phyloP scores from a whole-genome alignment of 1,140 invertebrate species.

The Cotesia glomerata region DNA sequence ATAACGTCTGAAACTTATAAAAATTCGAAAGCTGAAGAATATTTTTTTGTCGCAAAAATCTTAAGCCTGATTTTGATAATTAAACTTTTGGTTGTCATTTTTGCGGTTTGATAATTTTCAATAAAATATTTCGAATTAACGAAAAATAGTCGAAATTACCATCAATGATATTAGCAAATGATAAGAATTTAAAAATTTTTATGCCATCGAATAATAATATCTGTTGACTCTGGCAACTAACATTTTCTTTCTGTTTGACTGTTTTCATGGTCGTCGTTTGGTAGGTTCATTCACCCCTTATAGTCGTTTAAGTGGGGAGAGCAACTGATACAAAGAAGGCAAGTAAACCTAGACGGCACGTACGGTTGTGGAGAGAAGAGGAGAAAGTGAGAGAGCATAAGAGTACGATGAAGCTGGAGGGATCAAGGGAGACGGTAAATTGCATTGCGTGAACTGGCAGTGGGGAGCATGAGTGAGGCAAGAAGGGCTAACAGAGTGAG shows the following conservation, averaged over 20 bases:
- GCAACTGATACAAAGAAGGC: conserved; percentile 25
- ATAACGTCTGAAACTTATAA: too few species aligned
- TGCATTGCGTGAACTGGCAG: conserved; percentile 21
- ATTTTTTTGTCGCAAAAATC: too few species aligned
- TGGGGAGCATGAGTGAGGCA: conserved; percentile 12
- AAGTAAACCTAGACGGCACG: conserved; percentile 51
- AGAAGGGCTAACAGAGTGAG: conserved; percentile 14
- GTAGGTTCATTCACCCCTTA: conserved; percentile 64
- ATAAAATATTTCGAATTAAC: too few species aligned
- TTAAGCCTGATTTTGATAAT: too few species aligned
- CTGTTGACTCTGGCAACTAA: conserved; percentile 36
- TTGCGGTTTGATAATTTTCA: too few species aligned
- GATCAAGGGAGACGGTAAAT: conserved; percentile 18
- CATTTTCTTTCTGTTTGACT: conserved; percentile 57
- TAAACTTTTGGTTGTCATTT: too few species aligned
- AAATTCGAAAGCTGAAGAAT: too few species aligned
- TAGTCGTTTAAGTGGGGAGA: conserved; percentile 39
- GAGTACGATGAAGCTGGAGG: conserved; percentile 27
- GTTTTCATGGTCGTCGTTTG: conserved; percentile 66
- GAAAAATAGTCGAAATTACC: too few species aligned
- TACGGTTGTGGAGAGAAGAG: conserved; percentile 40
- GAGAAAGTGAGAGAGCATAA: conserved; percentile 23
- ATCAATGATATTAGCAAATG: too few species aligned
- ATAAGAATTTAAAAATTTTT: too few species aligned
- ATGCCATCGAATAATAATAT: conserved; percentile 7